A percentile compares a stretch with the other conserved stretches of the same genome.
phyloP scores from a whole-genome alignment of 2,888 invertebrate genomes.

The Chrysolina americana region DNA sequence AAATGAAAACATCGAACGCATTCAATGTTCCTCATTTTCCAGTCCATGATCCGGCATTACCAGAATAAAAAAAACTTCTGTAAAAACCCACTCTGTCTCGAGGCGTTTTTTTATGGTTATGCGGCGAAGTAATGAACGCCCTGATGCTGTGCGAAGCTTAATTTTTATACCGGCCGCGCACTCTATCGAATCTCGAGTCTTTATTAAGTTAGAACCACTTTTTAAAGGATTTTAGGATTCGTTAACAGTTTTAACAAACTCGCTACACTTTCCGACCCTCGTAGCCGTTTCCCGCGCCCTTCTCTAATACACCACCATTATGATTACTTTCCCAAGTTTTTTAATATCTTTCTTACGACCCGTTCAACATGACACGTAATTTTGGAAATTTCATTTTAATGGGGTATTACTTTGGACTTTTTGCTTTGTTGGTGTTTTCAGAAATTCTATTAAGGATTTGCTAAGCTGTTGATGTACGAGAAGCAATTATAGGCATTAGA shows the following conservation, averaged over 20 bases:
- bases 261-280: conserved; percentile 64
- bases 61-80: conserved; percentile 2
- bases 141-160: conserved; percentile 66
- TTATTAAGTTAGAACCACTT: conserved; percentile 68
- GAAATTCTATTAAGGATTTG: conserved; percentile 47
- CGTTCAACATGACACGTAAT: conserved; percentile 66
- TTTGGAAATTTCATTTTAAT: conserved; percentile 65
- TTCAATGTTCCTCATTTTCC: not conserved
- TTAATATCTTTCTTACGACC: conserved; percentile 66
- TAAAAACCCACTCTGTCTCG: conserved; percentile 28
- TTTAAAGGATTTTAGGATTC: conserved; percentile 69
- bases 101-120: conserved; percentile 66
- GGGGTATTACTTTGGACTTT: conserved; percentile 57
- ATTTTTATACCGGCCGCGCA: conserved; percentile 67
- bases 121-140: conserved; percentile 66
- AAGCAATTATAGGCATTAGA: conserved; percentile 26
- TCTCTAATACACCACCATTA: conserved; percentile 51
- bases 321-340: conserved; percentile 68
- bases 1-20: too few relatives aligned
- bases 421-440: conserved; percentile 57
- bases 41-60: not conserved
- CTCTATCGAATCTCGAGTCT: conserved; percentile 65
- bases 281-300: conserved; percentile 53
- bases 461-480: conserved; percentile 38
- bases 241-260: conserved; percentile 70